phyloP scores from a whole-genome alignment of 2,888 invertebrate genomes.

The Hyposoter didymator region DNA sequence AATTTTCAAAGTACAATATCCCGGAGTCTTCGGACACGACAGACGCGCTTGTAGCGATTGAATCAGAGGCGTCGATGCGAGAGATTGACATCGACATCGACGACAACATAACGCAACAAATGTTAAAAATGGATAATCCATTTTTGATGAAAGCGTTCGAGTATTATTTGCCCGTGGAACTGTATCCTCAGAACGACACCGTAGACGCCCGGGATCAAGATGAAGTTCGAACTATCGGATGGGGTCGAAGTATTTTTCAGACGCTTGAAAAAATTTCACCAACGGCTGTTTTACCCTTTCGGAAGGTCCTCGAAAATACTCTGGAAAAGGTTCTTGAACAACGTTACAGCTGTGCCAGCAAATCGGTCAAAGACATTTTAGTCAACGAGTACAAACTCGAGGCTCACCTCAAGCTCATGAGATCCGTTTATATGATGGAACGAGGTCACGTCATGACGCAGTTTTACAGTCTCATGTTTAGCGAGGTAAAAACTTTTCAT shows the following conservation, averaged over 20 bases:
- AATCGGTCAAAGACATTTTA: constrained; percentile 85
- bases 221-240: constrained; percentile 35
- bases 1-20: constrained; percentile 76
- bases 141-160: constrained; percentile 85
- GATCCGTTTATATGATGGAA: constrained; percentile 85
- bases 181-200: constrained; percentile 68
- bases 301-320: constrained; percentile 83
- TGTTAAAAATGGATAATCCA: constrained; percentile 78
- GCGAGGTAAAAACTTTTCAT: constrained; percentile 80
- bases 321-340: constrained; percentile 83
- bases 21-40: constrained; percentile 66
- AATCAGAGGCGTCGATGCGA: constrained; percentile 12
- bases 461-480: constrained; percentile 85
- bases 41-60: constrained; percentile 51
- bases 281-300: constrained; percentile 82
- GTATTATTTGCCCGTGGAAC: constrained; percentile 79
- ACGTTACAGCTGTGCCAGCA: constrained; percentile 83
- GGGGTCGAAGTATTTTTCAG: constrained; percentile 67
- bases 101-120: constrained; percentile 77
- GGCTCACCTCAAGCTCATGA: constrained; percentile 84
- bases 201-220: constrained; percentile 66
- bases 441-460: constrained; percentile 85
- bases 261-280: constrained; percentile 76
- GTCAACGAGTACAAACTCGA: constrained; percentile 84
- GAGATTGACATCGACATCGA: constrained; percentile 73